Base-by-base conservation (phyloP, 2,888 invertebrate species). In the Sphaeridia pumilis region DNA sequence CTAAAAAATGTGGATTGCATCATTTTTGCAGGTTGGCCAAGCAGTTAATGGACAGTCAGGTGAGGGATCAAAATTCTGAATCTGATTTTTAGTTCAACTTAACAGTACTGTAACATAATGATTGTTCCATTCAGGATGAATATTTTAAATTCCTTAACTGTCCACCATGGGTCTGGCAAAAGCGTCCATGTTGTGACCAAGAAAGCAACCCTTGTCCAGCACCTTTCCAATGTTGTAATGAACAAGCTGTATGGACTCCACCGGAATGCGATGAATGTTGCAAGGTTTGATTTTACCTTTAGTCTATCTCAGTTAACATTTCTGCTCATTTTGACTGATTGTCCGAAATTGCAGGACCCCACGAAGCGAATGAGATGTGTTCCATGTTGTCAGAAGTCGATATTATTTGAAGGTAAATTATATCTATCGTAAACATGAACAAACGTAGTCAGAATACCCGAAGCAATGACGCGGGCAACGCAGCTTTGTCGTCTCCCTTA, bases 1-100 rank as follows among this genome's bases (percentile, higher is more conserved):
- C n/a, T n/a, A n/a, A n/a, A n/a, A n/a, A n/a, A n/a, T n/a, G n/a
- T n/a, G n/a, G n/a, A n/a, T n/a, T n/a, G n/a, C 12, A 17, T 22
- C 17, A 10, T 28, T 38, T 45, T 10, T 52, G 4, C 34, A 63
- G 63, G 42, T 44, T 63, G 7, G 45, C 59, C 12, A 46, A 57
- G 22, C 58, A 61, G 42, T 36, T 63, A 35, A 63, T 63, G 63
- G 63, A 63, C 42, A 58, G 58, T 38, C 54, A 60, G 46, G 52
- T 52, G 41, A 41, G 44, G 3, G 21, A n/a, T 10, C 31, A 31
- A 31, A 31, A 14, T 14, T 10, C 14, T 31, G 7, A 31, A 14
- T 31, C 31, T 31, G 31, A 31, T 10, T 10, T 7, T 7, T 10
- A 31, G 31, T 31, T 31, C 31, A n/a, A n/a, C n/a, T n/a, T n/a